Conservation (phyloP, 2,888 invertebrate species). For the Coelogynopora nodosa region DNA sequence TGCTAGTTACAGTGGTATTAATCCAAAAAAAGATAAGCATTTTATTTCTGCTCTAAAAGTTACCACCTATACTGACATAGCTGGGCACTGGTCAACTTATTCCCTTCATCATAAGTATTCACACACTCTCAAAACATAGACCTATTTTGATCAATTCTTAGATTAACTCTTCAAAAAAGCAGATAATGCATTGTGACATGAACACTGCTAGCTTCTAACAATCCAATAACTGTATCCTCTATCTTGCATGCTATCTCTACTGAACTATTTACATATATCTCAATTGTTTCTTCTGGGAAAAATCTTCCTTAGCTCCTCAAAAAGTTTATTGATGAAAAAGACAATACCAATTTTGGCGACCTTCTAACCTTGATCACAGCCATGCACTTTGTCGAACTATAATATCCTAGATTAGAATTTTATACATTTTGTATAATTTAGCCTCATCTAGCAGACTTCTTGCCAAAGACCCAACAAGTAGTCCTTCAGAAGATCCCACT, state of each 20-base stretch:
- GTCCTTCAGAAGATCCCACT: too few relatives aligned
- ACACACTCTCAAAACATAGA: background rate
- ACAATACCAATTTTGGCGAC: background rate
- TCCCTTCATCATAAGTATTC: background rate
- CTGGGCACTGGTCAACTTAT: background rate
- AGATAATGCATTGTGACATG: background rate
- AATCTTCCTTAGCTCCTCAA: background rate
- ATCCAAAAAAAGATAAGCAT: too few relatives aligned
- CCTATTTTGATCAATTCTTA: background rate
- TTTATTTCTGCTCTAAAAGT: too few relatives aligned
- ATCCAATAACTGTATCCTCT: background rate
- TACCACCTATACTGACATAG: too few relatives aligned
- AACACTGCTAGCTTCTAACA: background rate
- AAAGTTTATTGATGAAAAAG: background rate
- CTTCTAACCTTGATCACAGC: background rate
- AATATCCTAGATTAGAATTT: too few relatives aligned
- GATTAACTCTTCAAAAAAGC: background rate
- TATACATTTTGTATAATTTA: too few relatives aligned
- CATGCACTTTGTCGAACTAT: background rate
- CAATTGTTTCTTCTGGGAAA: background rate
- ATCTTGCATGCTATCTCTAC: background rate
- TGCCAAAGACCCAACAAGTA: too few relatives aligned
- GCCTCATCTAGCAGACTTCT: too few relatives aligned
- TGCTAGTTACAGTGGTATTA: too few relatives aligned
- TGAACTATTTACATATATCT: background rate